These are phyloP conservation scores for Drosophila nebulosa DNA, from an alignment of 1,140 invertebrate genomes.

Conservation along the genomic window DNA sequence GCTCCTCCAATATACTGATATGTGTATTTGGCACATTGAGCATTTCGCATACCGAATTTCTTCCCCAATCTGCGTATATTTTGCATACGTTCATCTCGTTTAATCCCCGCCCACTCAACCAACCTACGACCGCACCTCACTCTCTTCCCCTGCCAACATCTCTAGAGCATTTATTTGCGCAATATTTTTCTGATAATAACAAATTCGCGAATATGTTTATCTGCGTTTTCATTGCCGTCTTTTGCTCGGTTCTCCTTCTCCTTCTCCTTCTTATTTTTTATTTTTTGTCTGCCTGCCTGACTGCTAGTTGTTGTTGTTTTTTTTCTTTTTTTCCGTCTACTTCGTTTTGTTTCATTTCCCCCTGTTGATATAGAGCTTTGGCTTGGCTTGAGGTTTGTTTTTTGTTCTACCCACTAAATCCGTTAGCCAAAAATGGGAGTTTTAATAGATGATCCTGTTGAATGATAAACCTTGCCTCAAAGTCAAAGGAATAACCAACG, in stretches of 20 bases:
- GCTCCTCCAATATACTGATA: background rate
- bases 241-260: background rate
- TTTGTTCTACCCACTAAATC: slow-evolving; percentile 48
- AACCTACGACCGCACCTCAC: too few relatives aligned
- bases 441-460: too few relatives aligned
- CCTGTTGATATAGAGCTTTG: slow-evolving; percentile 51
- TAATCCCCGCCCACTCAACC: slow-evolving; percentile 16
- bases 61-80: slow-evolving; percentile 19
- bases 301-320: background rate
- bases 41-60: too few relatives aligned
- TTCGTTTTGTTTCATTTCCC: slow-evolving; percentile 13
- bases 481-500: too few relatives aligned
- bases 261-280: slow-evolving; percentile 1
- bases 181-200: slow-evolving; percentile 79
- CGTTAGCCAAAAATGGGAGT: background rate
- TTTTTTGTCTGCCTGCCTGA: slow-evolving; percentile 9
- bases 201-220: slow-evolving; percentile 79
- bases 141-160: background rate
- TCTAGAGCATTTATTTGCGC: slow-evolving; percentile 59
- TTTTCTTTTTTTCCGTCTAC: slow-evolving; percentile 6
- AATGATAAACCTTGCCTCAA: too few relatives aligned
- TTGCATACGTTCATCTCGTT: slow-evolving; percentile 51
- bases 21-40: background rate
- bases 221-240: slow-evolving; percentile 70
- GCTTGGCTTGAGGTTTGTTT: slow-evolving; percentile 43